Conservation (phyloP, 2,113 vertebrate genomes). For the Aegithalos caudatus region DNA sequence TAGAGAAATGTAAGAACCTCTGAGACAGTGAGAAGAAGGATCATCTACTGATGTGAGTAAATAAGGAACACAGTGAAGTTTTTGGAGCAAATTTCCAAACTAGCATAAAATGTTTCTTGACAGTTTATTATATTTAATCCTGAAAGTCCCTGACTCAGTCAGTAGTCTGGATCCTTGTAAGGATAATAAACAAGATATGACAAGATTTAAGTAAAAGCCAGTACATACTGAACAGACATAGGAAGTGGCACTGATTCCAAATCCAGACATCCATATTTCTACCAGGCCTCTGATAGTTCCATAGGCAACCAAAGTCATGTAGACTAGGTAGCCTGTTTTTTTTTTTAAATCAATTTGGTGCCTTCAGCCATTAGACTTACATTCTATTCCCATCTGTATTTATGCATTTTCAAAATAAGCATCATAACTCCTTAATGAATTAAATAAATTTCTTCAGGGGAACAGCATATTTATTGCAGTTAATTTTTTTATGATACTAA, state of each 20-base stretch:
- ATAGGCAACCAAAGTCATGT: neutral
- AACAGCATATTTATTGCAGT: neutral
- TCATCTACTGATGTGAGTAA: neutral
- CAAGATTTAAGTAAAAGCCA: neutral
- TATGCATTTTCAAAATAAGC: neutral
- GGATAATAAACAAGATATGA: neutral
- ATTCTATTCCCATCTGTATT: neutral
- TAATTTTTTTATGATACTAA: neutral
- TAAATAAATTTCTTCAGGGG: neutral
- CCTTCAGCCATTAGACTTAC: neutral
- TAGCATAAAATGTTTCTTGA: neutral
- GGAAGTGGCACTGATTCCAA: accelerated
- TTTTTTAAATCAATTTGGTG: neutral
- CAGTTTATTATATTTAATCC: neutral
- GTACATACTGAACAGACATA: neutral
- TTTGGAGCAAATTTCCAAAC: neutral
- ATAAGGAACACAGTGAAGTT: neutral
- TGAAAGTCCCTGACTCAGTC: neutral
- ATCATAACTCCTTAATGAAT: neutral
- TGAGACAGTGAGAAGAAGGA: neutral
- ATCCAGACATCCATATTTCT: neutral
- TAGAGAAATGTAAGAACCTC: neutral
- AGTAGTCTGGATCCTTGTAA: neutral
- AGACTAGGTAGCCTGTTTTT: neutral
- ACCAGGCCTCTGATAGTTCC: neutral